Evolutionary conservation across 2,797 vertebrate genomes (phyloP), one percentile per base, ranked within the genome.

Genomic region (Denticeps clupeoides): DNA sequence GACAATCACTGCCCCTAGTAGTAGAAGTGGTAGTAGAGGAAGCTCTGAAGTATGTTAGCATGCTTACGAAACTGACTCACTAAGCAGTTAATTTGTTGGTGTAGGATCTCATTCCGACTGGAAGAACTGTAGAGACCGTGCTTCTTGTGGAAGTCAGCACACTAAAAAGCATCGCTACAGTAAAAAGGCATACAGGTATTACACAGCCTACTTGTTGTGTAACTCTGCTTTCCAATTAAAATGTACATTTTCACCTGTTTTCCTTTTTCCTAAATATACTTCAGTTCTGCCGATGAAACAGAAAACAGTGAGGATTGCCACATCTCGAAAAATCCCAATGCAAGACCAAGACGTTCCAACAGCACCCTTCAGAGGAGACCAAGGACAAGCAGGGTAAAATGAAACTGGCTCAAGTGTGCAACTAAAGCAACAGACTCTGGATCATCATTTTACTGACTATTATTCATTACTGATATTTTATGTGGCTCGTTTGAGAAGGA

Each of bases 401-500:
- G 4, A 18, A 12, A 8, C 7, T 48, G 33, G 7, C 24, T 24
- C 21, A 38, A 26, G 33, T 35, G 12, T 15, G 15, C 10, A 29
- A 21, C 19, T 25, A 18, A 18, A 15, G 16, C 28, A 12, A 28
- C 12, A 35, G 35, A 32, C 4, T 10, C 26, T 27, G 26, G 9
- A 4, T 27, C 7, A 8, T 35, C 32, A 35, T 15, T 7, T 8
- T 8, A 15, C 6, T 25, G 16, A 4, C 10, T 26, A 10, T 1
- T 32, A n/a, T 15, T 15, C n/a, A 32, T 16, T 16, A 33, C 13
- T 18, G 7, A 38, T 62, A 55, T 50, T 8, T 45, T 59, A 18
- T 61, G n/a, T 13, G 35, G 37, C 23, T 31, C 13, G 42, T 7
- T 51, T 47, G 45, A 61, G 49, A 65, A 49, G 32, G 68, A 68